A percentile compares a stretch with the other conserved stretches of the same genome.
Evolutionary conservation across 2,113 vertebrate species (phyloP).

Genomic region (Rhinopomastus cyanomelas): DNA sequence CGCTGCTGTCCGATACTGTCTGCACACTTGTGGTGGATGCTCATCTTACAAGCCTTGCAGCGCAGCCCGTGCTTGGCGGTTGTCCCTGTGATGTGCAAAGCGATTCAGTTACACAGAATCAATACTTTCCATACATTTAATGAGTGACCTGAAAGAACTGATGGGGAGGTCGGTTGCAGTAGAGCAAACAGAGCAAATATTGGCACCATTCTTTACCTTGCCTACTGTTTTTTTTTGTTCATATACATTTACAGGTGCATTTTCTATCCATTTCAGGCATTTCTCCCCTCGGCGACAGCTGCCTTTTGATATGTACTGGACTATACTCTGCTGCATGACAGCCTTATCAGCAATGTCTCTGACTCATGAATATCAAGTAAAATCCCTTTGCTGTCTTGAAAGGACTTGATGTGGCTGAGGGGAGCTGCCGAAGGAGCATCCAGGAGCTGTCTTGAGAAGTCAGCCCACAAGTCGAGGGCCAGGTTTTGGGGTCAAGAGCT

Average conservation of each 20-base stretch:
- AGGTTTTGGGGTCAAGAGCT: background rate
- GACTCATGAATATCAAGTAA: background rate
- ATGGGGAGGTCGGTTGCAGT: background rate
- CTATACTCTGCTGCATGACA: background rate
- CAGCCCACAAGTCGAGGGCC: background rate
- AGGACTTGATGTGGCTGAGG: background rate
- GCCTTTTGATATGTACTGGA: background rate
- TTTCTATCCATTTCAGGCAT: background rate
- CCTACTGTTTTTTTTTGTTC: background rate
- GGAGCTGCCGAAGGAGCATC: background rate
- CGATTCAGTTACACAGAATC: slow-evolving; percentile 32
- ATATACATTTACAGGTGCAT: accelerated
- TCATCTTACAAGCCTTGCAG: slow-evolving; percentile 99
- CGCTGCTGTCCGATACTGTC: slow-evolving; percentile 87
- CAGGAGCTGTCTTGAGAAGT: background rate
- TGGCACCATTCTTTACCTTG: background rate
- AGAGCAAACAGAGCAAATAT: background rate
- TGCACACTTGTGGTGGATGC: slow-evolving; percentile 95
- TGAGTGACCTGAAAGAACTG: slow-evolving; percentile 1
- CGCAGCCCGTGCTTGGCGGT: slow-evolving; percentile 93
- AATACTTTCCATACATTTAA: slow-evolving; percentile 57
- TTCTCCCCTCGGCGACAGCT: background rate
- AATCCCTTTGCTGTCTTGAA: background rate
- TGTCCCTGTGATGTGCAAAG: slow-evolving; percentile 77
- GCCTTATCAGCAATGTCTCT: background rate